Base-by-base conservation (phyloP, 2,797 vertebrate species). In the Acipenser oxyrinchus region DNA sequence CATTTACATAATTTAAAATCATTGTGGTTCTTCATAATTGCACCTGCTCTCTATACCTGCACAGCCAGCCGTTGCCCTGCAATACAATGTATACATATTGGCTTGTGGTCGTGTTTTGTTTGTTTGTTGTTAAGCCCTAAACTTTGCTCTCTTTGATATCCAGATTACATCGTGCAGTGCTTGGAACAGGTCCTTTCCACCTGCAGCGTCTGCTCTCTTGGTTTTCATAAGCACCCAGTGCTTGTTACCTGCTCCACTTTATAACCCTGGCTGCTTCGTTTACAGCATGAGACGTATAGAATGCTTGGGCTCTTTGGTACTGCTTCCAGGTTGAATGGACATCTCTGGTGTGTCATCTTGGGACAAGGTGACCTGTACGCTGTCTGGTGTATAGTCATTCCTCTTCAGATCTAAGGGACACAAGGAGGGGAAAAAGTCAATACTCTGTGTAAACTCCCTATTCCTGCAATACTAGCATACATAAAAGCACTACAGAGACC, bases 361-460 rank as follows among this genome's bases (percentile, higher is more conserved):
- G 77, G 92, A 89, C 78, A 97, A 90, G 2, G 88, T 84, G 63
- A 93, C 88, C 82, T 97, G 37, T 91, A 90, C 81, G 76, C 89
- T 98, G 78, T 98, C 96, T n/a, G 96, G 96, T 0, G 96, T 98
- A 82, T 99, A 99, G 71, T 98, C 96, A 0, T 98, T 98, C 71
- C 95, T 88, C 86, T 96, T 98, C 76, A 99, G 83, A 81, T 99
- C 96, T 99, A 79, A 9, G 62, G 60, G 75, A 67, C 49, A 48
- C 12, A 65, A 12, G 49, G n/a, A 37, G 9, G 55, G 7, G 9
- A 52, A 53, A 6, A 49, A 10, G 6, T 37, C 37, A 4, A 37
- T 37, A 37, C 37, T 37, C 37, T 37, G 37, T 37, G 37, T 37
- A 37, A 37, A 37, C 37, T 37, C 37, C 5, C 37, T 37, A 37